Evolutionary conservation across 2,888 invertebrate species (phyloP).

Genomic region (Phengaris arion): DNA sequence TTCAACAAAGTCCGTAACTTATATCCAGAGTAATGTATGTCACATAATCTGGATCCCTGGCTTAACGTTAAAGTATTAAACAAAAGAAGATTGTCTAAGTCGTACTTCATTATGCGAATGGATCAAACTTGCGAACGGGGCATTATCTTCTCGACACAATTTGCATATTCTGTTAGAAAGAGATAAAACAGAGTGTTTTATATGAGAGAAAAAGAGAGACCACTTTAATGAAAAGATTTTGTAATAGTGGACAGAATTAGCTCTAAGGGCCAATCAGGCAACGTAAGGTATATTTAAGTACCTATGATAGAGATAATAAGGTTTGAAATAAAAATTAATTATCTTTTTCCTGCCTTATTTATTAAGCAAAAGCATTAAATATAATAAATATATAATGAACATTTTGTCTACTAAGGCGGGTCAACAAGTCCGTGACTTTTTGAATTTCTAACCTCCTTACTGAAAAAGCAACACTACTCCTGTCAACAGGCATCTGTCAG

Average conservation of each 20-base stretch:
- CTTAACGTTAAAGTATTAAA: slow-evolving; percentile 39
- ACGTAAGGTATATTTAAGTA: background rate
- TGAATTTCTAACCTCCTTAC: too few species aligned
- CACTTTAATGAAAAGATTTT: slow-evolving; percentile 14
- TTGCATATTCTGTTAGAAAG: slow-evolving; percentile 44
- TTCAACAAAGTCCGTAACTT: too few species aligned
- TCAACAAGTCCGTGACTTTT: too few species aligned
- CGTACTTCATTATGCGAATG: slow-evolving; percentile 59
- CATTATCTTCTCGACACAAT: slow-evolving; percentile 48
- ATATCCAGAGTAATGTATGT: slow-evolving; percentile 17
- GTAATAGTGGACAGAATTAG: slow-evolving; percentile 5
- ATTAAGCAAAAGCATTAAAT: too few species aligned
- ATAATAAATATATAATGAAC: too few species aligned
- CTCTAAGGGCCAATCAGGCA: background rate
- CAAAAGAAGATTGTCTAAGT: slow-evolving; percentile 46
- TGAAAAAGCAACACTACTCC: too few species aligned
- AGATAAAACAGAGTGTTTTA: slow-evolving; percentile 38
- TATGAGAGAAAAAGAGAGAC: slow-evolving; percentile 32
- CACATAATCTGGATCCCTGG: slow-evolving; percentile 39
- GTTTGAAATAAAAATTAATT: background rate
- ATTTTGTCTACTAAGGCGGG: too few species aligned
- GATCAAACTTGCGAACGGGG: slow-evolving; percentile 49
- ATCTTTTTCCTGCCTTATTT: background rate
- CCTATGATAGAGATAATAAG: background rate
- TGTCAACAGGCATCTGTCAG: too few species aligned